Base-by-base conservation (phyloP, 2,113 vertebrate genomes). In the Phoenicopterus ruber region DNA sequence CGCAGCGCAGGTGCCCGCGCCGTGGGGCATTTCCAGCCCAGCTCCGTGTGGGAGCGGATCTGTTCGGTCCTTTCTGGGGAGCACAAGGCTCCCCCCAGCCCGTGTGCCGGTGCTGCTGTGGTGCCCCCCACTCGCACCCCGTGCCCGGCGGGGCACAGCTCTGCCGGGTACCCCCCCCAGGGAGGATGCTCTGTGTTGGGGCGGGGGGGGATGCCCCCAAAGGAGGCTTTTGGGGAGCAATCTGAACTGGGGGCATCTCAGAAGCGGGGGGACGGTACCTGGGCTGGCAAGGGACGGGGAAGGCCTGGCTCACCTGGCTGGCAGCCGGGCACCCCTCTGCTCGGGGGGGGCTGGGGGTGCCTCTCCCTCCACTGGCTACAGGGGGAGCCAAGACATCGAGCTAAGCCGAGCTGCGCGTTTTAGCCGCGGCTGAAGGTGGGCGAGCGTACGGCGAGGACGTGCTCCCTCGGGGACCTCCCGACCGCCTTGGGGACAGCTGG, bases 371-470 rank as follows among this genome's bases (percentile, higher is more conserved):
- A 59, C 32, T 59, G 89, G 95, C 96, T 95, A 96, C 93, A 97
- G 96, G 95, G 95, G 93, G 96, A 97, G 96, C 95, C 94, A 96
- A 71, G 94, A 63, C 89, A 95, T 93, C 73, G 81, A 69, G 91
- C 94, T 79, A 34, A 26, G 46, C 44, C 4, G 7, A 34, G 92
- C 71, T 22, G 46, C 0, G 4, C 15, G 0, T 47, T 76, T 61
- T 26, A 32, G 78, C 50, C 69, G 0, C 0, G 69, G 15, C 12
- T 13, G 32, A 46, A 91, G 78, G 50, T 7, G 58, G 38, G 78
- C 4, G 10, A 49, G 73, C 46, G 18, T 17, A 0, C 9, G 77
- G 72, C 11, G 82, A 16, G 7, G 58, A 9, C 55, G 82, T 5
- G 78, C 32, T 74, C 74, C 65, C 74, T 2, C 7, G 1, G 24